Base-by-base conservation (phyloP, 2,113 vertebrate genomes). In the Collichthys lucidus region DNA sequence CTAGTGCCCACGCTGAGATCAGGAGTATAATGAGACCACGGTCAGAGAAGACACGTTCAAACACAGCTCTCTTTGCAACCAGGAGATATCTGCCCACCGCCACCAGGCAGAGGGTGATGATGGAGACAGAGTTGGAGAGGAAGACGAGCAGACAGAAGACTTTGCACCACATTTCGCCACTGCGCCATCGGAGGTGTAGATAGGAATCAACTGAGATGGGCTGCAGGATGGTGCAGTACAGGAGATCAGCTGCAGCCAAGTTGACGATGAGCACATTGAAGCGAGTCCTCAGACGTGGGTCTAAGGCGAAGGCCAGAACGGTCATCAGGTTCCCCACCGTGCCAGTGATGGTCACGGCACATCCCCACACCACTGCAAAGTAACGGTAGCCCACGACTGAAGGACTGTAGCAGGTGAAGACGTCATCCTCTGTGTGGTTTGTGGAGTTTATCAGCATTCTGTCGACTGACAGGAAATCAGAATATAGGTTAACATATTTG, bases 261-360 rank as follows among this genome's bases (percentile, higher is more conserved):
- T 97, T 97, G 79, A 97, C 86, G 1, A 97, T 97, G 60, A 98
- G 96, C 42, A 95, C 91, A 22, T 97, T 98, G 91, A 98, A 97
- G 67, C 91, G 96, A 7, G 96, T 97, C 16, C 95, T 93, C 76
- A 97, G 91, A 35, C 89, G 95, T 52, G 86, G 56, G 69, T 96
- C 95, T 0, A 87, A 49, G 50, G 71, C 87, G 20, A 96, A 96
- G 68, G 95, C 96, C 29, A 97, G 86, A 17, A 97, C 66, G 12
- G 97, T 98, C 93, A 98, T 91, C 75, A 96, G 66, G 22, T 97
- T 98, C 42, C 96, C 97, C 50, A 94, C 24, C 0, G 95, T 96
- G 56, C 97, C 96, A 0, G 93, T 94, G 64, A 95, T 42, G 11
- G 93, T 91, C 71, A 97, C 96, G 31, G 84, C 65, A 12, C 91